Evolutionary conservation across 2,888 invertebrate species (phyloP).

Genomic region (Xanthia togata): DNA sequence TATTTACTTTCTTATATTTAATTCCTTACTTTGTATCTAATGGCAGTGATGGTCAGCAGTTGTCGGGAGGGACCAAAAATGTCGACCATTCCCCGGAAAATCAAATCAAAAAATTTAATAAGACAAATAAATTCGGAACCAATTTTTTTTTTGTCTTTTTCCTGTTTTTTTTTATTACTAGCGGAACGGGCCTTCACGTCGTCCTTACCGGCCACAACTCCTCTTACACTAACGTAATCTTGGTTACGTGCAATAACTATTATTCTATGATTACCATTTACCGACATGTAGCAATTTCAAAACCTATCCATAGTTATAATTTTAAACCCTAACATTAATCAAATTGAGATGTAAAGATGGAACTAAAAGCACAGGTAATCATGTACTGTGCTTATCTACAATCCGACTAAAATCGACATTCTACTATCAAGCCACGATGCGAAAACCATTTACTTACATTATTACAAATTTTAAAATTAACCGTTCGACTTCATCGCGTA

Average conservation of each 20-base stretch:
- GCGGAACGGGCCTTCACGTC: constrained; percentile 61
- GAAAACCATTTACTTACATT: constrained; percentile 60
- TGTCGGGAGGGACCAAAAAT: constrained; percentile 81
- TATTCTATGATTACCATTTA: constrained; percentile 67
- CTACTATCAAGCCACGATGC: constrained; percentile 67
- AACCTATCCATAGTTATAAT: constrained; percentile 64
- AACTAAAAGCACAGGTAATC: constrained; percentile 54
- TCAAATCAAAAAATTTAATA: constrained; percentile 71
- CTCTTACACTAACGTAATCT: constrained; percentile 67
- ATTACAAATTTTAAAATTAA: constrained; percentile 54
- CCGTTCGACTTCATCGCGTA: constrained; percentile 59
- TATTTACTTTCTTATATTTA: constrained; percentile 73
- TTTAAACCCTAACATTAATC: constrained; percentile 66
- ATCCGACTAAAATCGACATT: constrained; percentile 60
- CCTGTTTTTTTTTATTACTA: constrained; percentile 64
- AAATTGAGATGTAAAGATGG: constrained; percentile 60
- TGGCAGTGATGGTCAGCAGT: constrained; percentile 88
- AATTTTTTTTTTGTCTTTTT: constrained; percentile 66
- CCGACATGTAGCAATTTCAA: constrained; percentile 63
- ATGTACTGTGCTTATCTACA: constrained; percentile 49
- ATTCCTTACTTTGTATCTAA: constrained; percentile 80
- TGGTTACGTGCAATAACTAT: constrained; percentile 63
- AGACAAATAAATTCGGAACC: constrained; percentile 77
- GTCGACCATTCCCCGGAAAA: constrained; percentile 80
- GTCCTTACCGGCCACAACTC: constrained; percentile 53